Evolutionary conservation across 2,888 invertebrate species (phyloP), one percentile per base, ranked within the genome.

Genomic region (Plusia festucae): DNA sequence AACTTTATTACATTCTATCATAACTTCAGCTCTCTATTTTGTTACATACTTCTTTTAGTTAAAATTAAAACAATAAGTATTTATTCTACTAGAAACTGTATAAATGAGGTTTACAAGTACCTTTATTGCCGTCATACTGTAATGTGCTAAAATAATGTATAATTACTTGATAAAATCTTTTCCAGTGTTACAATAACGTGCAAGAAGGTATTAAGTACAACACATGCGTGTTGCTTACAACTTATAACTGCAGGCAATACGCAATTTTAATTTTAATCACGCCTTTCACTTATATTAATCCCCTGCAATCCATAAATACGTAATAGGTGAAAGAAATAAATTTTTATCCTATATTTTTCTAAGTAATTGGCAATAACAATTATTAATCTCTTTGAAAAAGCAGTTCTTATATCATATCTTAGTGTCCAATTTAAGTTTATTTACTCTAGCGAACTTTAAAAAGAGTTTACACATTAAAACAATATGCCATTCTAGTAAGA

Each of bases 131-230:
- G 2, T 4, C n/a, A 40, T n/a, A 34, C 15, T 27, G 9, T n/a
- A 6, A 40, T 6, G n/a, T 34, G 4, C 40, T 40, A 40, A 40
- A 5, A 40, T n/a, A 34, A 2, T n/a, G n/a, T n/a, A 40, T n/a
- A n/a, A 40, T n/a, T n/a, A 34, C 34, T 40, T n/a, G 40, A 15
- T 13, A 34, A 4, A 15, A 34, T n/a, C 40, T 3, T 9, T 30
- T 30, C 30, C 40, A 13, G n/a, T 7, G n/a, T 40, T 40, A 40
- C n/a, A 40, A 40, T n/a, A n/a, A n/a, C 40, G 40, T 40, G n/a
- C 40, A 40, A n/a, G 40, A n/a, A 40, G 40, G 34, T 34, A 40
- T 40, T 40, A 40, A 5, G 40, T 40, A n/a, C 40, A 40, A 40
- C 5, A n/a, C 30, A 40, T 40, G 40, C 40, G 40, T n/a, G 40